Base-by-base conservation (phyloP, 2,888 invertebrate species). In the Alsophila aescularia region DNA sequence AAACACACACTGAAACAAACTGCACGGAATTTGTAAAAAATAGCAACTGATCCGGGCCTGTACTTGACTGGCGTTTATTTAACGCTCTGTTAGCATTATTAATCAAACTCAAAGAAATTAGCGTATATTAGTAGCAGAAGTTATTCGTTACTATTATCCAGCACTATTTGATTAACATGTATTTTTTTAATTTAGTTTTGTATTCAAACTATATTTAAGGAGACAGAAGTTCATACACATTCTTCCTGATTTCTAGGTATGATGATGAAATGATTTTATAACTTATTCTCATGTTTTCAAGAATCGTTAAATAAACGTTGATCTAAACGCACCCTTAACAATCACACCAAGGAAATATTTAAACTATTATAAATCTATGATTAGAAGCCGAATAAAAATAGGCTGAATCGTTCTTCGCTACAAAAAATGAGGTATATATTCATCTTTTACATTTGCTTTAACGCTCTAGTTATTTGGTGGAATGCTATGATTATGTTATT, bases 351-450 rank as follows among this genome's bases (percentile, higher is more conserved):
- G 9, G 70, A 71, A 66, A 50, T 59, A 66, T 59, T 67, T 73
- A 67, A 69, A 68, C 71, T 70, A 66, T 58, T 60, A 4, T 13
- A 62, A 62, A 66, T 60, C 61, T 68, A 72, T 43, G 55, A 31
- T 52, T 64, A 66, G 66, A 79, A 75, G 80, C 79, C 77, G 76
- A 79, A 75, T 60, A 75, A 77, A n/a, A 76, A 70, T 69, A 75
- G 79, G 80, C 81, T 73, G 68, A 74, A 73, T 70, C 61, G 71
- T 70, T 72, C 65, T 8, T 15, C 40, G 75, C 88, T 90, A 89
- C 85, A 79, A 81, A 88, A 87, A 85, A 89, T 87, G 90, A 90
- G 90, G 88, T 89, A 88, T 85, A 80, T 85, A 75, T 68, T 53
- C 75, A 78, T 73, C 67, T 72, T 70, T 80, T 56, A 34, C 58